Conservation (phyloP, 1,140 invertebrate genomes). For the Lordiphosa mommai region DNA sequence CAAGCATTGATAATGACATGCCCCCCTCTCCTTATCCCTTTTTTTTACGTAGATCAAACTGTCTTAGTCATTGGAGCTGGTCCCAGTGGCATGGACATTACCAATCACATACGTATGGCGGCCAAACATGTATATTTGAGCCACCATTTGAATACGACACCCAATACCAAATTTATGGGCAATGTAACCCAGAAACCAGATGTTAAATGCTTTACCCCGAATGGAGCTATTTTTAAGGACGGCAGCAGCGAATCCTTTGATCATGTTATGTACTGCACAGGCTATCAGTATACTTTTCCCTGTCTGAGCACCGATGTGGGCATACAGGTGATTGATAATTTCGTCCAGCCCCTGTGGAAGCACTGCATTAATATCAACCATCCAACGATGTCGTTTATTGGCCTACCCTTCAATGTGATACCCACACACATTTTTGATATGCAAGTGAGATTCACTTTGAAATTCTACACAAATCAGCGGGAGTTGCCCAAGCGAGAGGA, state of each 20-base stretch:
- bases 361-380: constrained; percentile 90
- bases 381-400: constrained; percentile 90
- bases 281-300: constrained; percentile 90
- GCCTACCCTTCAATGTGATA: constrained; percentile 88
- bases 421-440: constrained; percentile 93
- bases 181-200: constrained; percentile 86
- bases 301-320: constrained; percentile 87
- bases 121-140: constrained; percentile 85
- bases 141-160: constrained; percentile 83
- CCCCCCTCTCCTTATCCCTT: neutral
- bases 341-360: constrained; percentile 92
- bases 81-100: constrained; percentile 93
- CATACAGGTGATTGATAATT: constrained; percentile 88
- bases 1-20: neutral
- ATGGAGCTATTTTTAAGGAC: constrained; percentile 83
- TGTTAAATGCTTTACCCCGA: constrained; percentile 81
- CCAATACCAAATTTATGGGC: constrained; percentile 83
- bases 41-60: constrained; percentile 41
- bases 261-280: constrained; percentile 90
- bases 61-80: constrained; percentile 92
- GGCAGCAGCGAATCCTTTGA: constrained; percentile 84
- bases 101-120: constrained; percentile 86
- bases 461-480: constrained; percentile 84
- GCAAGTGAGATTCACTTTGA: constrained; percentile 88
- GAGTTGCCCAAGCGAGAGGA: constrained; percentile 84